phyloP scores from a whole-genome alignment of 2,888 invertebrate genomes.

The Eremobia ochroleuca region DNA sequence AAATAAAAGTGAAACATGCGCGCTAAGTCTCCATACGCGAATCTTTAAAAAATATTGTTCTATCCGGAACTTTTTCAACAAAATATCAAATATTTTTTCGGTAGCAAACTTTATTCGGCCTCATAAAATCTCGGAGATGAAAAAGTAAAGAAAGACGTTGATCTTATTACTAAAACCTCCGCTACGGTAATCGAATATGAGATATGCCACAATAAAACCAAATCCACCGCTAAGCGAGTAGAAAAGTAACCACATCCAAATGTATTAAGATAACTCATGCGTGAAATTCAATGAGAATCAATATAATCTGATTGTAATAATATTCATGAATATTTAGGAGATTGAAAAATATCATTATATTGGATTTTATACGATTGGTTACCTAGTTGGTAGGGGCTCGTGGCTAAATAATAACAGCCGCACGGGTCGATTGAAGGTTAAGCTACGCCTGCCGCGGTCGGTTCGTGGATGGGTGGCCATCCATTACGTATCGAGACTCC shows the following conservation, averaged over 20 bases:
- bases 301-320: slow-evolving; percentile 42
- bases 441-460: not conserved
- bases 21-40: not conserved
- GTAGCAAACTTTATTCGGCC: slow-evolving; percentile 32
- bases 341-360: not conserved
- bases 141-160: slow-evolving; percentile 47
- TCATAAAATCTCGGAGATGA: slow-evolving; percentile 40
- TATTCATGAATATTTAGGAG: slow-evolving; percentile 37
- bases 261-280: slow-evolving; percentile 40
- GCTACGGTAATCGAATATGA: slow-evolving; percentile 51
- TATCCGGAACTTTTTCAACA: slow-evolving; percentile 25
- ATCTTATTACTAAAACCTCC: slow-evolving; percentile 52
- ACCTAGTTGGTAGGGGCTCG: not conserved
- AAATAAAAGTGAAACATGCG: not conserved
- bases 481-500: not conserved
- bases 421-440: not conserved
- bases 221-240: slow-evolving; percentile 49
- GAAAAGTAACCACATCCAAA: slow-evolving; percentile 55
- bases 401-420: not conserved
- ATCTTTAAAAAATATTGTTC: slow-evolving; percentile 11
- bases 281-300: slow-evolving; percentile 43
- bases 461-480: not conserved
- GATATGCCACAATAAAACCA: slow-evolving; percentile 49
- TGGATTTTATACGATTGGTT: not conserved
- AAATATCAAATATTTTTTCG: slow-evolving; percentile 23